These are phyloP conservation scores for Drosophila kanekoi DNA, from an alignment of 2,888 invertebrate species.

Conservation along the genomic window DNA sequence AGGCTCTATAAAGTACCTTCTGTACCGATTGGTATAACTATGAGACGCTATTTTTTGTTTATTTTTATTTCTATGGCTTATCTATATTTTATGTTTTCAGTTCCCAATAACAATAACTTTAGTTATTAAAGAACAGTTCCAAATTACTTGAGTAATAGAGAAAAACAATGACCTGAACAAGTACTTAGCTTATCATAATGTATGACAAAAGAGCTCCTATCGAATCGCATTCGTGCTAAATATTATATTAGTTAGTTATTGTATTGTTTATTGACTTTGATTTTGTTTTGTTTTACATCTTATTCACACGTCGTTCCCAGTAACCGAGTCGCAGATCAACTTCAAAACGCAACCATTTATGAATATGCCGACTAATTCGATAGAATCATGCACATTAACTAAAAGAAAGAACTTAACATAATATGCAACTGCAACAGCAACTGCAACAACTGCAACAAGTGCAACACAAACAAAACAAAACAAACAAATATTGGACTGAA, in stretches of 20 bases:
- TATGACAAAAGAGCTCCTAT: constrained; percentile 5
- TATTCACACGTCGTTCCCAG: constrained; percentile 29
- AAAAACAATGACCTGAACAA: constrained; percentile 32
- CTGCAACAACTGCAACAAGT: constrained; percentile 37
- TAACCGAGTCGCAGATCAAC: constrained; percentile 50
- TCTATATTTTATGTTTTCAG: constrained; percentile 5
- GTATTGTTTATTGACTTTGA: constrained; percentile 34
- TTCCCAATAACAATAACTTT: constrained; percentile 6
- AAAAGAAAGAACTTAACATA: constrained; percentile 31
- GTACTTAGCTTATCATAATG: constrained; percentile 10
- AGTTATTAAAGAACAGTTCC: constrained; percentile 28
- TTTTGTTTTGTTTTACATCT: constrained; percentile 7
- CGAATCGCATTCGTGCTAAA: background rate
- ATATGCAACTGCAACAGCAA: constrained; percentile 23
- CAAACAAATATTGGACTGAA: constrained; percentile 75
- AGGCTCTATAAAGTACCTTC: constrained; percentile 56
- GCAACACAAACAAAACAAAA: constrained; percentile 41
- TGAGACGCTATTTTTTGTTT: constrained; percentile 46
- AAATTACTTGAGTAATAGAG: constrained; percentile 21
- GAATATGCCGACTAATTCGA: constrained; percentile 23
- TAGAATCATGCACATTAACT: constrained; percentile 22
- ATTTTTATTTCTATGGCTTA: constrained; percentile 8
- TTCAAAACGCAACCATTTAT: constrained; percentile 51
- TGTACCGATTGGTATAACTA: constrained; percentile 40
- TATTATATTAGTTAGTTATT: constrained; percentile 9